Evolutionary conservation across 1,140 invertebrate genomes (phyloP).

Genomic region (Cepaea nemoralis): DNA sequence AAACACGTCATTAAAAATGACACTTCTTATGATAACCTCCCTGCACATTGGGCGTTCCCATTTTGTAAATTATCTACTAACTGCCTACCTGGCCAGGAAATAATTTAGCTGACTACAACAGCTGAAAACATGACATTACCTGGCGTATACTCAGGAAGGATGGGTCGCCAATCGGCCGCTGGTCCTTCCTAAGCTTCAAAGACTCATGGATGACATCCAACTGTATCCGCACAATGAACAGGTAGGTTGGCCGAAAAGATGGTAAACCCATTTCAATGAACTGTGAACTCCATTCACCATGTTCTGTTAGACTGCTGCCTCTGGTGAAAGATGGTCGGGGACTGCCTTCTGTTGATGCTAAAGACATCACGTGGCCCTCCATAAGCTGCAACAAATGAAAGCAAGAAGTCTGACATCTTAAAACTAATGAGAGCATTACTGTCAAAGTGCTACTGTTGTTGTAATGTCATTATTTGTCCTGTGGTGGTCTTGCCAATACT

Average conservation of each 20-base stretch:
- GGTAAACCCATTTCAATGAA: slow-evolving; percentile 82
- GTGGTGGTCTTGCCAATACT: too few species aligned
- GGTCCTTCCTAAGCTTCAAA: slow-evolving; percentile 84
- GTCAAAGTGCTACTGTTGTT: too few species aligned
- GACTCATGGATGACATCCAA: slow-evolving; percentile 91
- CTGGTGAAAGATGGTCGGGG: slow-evolving; percentile 34
- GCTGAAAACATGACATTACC: too few species aligned
- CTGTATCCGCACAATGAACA: slow-evolving; percentile 82
- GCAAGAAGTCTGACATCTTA: too few species aligned
- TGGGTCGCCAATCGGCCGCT: slow-evolving; percentile 82
- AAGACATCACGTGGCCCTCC: not conserved
- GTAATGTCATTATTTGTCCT: too few species aligned
- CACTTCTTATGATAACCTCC: too few species aligned
- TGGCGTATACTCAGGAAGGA: slow-evolving; percentile 87
- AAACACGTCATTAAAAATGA: too few species aligned
- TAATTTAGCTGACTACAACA: too few species aligned
- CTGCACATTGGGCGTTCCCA: too few species aligned
- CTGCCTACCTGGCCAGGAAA: too few species aligned
- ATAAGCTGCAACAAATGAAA: not conserved
- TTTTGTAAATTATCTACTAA: too few species aligned
- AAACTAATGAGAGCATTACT: too few species aligned
- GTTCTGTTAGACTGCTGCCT: slow-evolving; percentile 68
- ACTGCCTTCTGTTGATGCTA: not conserved
- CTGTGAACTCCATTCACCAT: slow-evolving; percentile 85
- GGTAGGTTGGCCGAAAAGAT: slow-evolving; percentile 83